Evolutionary conservation across 2,888 invertebrate species (phyloP), one percentile per base, ranked within the genome.

Genomic region (Pyralis farinalis): DNA sequence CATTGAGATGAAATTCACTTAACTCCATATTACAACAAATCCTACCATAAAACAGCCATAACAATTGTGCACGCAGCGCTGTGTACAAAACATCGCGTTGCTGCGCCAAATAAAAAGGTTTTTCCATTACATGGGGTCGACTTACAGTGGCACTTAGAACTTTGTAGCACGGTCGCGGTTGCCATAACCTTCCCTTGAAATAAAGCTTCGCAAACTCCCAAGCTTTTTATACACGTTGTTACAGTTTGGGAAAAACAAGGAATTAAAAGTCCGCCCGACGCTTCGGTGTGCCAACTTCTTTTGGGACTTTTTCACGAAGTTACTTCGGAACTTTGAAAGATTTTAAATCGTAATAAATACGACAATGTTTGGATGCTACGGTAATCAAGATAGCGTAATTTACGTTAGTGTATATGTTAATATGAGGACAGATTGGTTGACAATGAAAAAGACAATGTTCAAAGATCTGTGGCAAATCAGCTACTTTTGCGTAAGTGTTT

Each of bases 71-170:
- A 25, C 25, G 7, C n/a, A 25, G 25, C 5, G 25, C 25, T 25
- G n/a, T 11, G 31, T 31, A 31, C 62, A 66, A 66, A 71, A 65
- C 61, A 61, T 58, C 54, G 59, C 62, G 58, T 63, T 65, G 60
- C 55, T 53, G 50, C 58, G 58, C 50, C 56, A 61, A 71, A 74
- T 69, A 73, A 70, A 71, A 72, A 67, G 63, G 58, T 60, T 74
- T 76, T 77, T 60, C 67, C 71, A 73, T 78, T 76, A 74, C 63
- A 64, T 62, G 59, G 63, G 56, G 69, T 64, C 67, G 69, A 73
- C 71, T 77, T 73, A 71, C 63, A 63, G 63, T 58, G 54, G 57
- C 67, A 64, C 63, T 73, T 65, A 71, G 68, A 67, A 73, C 69
- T 70, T 76, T 74, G 73, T 77, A 74, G 70, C 61, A 62, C 55